Conservation (phyloP, 1,140 invertebrate genomes). For the Arctopsyche grandis region DNA sequence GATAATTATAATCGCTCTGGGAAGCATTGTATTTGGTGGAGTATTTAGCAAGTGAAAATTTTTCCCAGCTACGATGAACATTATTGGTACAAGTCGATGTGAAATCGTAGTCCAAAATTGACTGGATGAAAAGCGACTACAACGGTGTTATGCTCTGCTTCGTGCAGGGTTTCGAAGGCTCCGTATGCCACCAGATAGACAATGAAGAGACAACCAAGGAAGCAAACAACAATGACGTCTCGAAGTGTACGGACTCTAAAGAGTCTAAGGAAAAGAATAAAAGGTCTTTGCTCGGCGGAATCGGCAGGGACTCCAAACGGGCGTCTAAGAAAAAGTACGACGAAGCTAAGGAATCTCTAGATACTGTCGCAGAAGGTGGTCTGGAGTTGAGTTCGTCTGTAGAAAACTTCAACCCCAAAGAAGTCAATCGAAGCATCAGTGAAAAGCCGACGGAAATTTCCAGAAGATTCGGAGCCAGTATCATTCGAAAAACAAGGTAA, state of each 20-base stretch:
- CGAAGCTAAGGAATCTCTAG: neutral
- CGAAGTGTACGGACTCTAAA: neutral
- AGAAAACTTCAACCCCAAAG: conserved; percentile 24
- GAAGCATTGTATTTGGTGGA: too few species aligned
- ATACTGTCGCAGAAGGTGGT: neutral
- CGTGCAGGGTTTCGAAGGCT: conserved; percentile 53
- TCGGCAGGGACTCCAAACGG: conserved; percentile 46
- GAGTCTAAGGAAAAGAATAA: conserved; percentile 17
- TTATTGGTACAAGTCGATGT: too few species aligned
- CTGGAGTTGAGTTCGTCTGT: neutral
- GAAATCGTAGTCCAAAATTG: neutral
- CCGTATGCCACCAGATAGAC: conserved; percentile 13
- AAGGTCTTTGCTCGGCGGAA: conserved; percentile 33
- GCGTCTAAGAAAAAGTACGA: conserved; percentile 30
- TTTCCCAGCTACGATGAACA: too few species aligned
- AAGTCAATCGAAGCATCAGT: conserved; percentile 48
- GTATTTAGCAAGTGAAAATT: too few species aligned
- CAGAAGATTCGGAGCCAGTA: conserved; percentile 41
- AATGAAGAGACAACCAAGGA: conserved; percentile 23
- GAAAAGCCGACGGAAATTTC: conserved; percentile 42
- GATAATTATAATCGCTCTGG: too few species aligned
- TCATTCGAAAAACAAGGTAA: conserved; percentile 53
- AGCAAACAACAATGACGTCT: conserved; percentile 23
- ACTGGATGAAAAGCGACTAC: conserved; percentile 53
- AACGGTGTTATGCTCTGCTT: conserved; percentile 54